Evolutionary conservation across 2,797 vertebrate genomes (phyloP).

Genomic region (Etheostoma perlongum): DNA sequence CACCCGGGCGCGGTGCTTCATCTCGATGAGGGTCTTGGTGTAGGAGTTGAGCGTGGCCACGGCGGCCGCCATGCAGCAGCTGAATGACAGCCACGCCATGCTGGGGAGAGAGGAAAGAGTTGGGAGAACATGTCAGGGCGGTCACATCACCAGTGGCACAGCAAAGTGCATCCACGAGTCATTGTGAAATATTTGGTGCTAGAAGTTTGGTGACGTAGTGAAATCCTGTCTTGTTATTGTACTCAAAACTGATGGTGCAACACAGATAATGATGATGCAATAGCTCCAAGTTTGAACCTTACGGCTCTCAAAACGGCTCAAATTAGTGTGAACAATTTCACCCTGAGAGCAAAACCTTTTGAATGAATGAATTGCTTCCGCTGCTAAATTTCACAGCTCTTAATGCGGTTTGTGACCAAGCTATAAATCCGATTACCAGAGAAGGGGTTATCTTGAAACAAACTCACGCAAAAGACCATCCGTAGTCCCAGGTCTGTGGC

Average conservation of each 20-base stretch:
- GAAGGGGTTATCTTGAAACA: slow-evolving; percentile 17
- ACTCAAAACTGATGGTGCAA: too few species aligned
- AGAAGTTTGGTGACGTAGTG: too few species aligned
- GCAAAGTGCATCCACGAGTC: too few species aligned
- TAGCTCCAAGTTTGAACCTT: not conserved
- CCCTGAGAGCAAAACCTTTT: not conserved
- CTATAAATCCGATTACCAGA: not conserved
- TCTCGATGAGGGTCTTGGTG: slow-evolving; percentile 97
- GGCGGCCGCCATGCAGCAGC: slow-evolving; percentile 97
- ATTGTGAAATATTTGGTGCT: too few species aligned
- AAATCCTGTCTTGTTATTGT: too few species aligned
- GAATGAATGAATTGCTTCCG: not conserved
- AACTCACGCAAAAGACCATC: slow-evolving; percentile 87
- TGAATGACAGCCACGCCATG: slow-evolving; percentile 96
- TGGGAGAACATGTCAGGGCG: not conserved
- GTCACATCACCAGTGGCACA: too few species aligned
- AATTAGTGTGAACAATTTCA: not conserved
- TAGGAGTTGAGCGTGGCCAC: slow-evolving; percentile 98
- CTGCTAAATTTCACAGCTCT: not conserved
- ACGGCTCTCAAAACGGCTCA: not conserved
- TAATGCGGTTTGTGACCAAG: not conserved
- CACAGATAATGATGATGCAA: not conserved
- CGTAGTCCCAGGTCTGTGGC: slow-evolving; percentile 87
- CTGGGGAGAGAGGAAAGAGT: slow-evolving; percentile 72
- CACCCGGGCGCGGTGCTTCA: slow-evolving; percentile 92